Evolutionary conservation across 2,797 vertebrate species (phyloP).

Genomic region (Semaprochilodus insignis): DNA sequence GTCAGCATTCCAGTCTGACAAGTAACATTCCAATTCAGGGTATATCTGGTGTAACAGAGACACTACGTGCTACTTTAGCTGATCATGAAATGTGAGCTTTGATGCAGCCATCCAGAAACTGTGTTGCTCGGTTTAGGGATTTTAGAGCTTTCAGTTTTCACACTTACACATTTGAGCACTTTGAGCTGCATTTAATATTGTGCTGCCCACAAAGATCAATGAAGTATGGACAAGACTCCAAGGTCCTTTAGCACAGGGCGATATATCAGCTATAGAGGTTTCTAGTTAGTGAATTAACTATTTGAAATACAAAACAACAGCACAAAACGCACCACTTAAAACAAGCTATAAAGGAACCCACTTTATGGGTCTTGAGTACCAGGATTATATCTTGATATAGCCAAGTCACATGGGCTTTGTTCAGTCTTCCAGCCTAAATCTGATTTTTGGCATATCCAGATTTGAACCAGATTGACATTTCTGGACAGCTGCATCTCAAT

Average conservation of each 20-base stretch:
- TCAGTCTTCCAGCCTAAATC: no score
- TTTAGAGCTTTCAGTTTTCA: conserved; percentile 52
- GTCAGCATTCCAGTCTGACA: conserved; percentile 58
- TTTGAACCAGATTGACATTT: no score
- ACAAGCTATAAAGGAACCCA: no score
- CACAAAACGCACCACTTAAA: no score
- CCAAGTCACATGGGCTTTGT: no score
- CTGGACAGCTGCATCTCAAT: no score
- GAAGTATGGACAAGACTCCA: background rate
- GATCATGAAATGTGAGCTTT: conserved; percentile 62
- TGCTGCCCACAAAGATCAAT: background rate
- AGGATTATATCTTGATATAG: no score
- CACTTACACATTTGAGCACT: conserved; percentile 1
- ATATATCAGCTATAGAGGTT: background rate
- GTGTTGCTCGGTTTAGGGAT: background rate
- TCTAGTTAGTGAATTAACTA: no score
- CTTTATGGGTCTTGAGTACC: no score
- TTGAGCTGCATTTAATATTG: no score
- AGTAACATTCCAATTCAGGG: conserved; percentile 66
- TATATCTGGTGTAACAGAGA: conserved; percentile 68
- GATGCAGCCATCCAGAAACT: conserved; percentile 61
- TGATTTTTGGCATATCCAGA: no score
- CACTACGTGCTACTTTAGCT: conserved; percentile 58
- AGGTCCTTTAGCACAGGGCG: background rate
- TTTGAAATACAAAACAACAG: no score